A percentile compares a stretch with the other conserved stretches of the same genome.
phyloP scores from a whole-genome alignment of 2,888 invertebrate species.

The Lycia hirtaria region DNA sequence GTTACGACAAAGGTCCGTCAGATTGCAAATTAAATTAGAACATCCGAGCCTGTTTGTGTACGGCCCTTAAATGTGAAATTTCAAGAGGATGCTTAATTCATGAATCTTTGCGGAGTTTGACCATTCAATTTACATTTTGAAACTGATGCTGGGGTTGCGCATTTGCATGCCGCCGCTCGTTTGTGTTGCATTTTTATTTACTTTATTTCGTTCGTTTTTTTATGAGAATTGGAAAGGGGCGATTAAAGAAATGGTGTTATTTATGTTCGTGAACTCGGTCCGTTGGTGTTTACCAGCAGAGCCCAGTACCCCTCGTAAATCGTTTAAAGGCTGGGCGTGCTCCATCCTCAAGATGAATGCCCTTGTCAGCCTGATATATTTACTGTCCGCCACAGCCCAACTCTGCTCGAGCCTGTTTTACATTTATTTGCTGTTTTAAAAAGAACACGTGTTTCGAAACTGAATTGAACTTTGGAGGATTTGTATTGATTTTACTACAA shows the following conservation, averaged over 20 bases:
- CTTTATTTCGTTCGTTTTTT: slow-evolving; percentile 57
- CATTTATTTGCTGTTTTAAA: slow-evolving; percentile 68
- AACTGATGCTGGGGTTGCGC: slow-evolving; percentile 64
- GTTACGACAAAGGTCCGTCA: slow-evolving; percentile 65
- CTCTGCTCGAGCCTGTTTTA: slow-evolving; percentile 60
- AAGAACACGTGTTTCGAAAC: slow-evolving; percentile 35
- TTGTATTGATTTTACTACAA: slow-evolving; percentile 5
- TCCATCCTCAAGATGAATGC: slow-evolving; percentile 80
- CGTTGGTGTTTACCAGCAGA: slow-evolving; percentile 67
- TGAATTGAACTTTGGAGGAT: slow-evolving; percentile 26
- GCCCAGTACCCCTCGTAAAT: slow-evolving; percentile 79
- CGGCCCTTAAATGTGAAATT: slow-evolving; percentile 74
- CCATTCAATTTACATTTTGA: slow-evolving; percentile 80
- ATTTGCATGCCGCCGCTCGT: slow-evolving; percentile 70
- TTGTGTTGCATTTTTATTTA: slow-evolving; percentile 65
- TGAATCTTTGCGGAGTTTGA: slow-evolving; percentile 75
- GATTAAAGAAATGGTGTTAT: slow-evolving; percentile 62
- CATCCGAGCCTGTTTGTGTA: slow-evolving; percentile 67
- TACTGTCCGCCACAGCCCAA: slow-evolving; percentile 72
- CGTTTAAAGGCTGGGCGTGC: slow-evolving; percentile 82
- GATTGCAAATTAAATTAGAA: slow-evolving; percentile 77
- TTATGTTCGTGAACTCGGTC: slow-evolving; percentile 60
- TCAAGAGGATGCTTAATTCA: slow-evolving; percentile 78
- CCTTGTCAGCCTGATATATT: slow-evolving; percentile 80
- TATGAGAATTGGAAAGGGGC: slow-evolving; percentile 39